These are phyloP conservation scores for Sceloporus tristichus DNA, from an alignment of 2,113 vertebrate genomes.

Conservation along the genomic window DNA sequence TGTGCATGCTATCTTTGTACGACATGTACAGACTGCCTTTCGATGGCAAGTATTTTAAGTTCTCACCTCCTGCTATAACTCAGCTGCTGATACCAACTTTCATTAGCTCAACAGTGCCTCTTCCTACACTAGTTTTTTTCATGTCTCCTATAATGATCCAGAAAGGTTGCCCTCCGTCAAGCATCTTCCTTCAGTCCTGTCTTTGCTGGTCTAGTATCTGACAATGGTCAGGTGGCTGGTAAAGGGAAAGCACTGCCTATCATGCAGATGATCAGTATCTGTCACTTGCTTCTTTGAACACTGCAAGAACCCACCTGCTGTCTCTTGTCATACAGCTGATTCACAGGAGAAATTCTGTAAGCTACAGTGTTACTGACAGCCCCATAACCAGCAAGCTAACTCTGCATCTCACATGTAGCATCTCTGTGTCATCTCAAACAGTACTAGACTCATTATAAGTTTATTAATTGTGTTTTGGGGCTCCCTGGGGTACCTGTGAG, in stretches of 20 bases:
- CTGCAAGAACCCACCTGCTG: slow-evolving; percentile 33
- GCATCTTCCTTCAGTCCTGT: slow-evolving; percentile 3
- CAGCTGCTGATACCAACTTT: not conserved
- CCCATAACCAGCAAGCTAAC: slow-evolving; percentile 17
- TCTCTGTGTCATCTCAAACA: not conserved
- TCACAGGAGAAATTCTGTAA: slow-evolving; percentile 27
- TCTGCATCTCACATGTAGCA: slow-evolving; percentile 11
- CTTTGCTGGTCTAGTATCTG: slow-evolving; percentile 21
- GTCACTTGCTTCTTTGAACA: slow-evolving; percentile 16
- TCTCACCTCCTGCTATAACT: slow-evolving; percentile 5
- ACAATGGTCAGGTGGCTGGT: slow-evolving; percentile 2
- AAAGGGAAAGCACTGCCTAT: slow-evolving; percentile 5
- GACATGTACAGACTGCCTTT: not conserved
- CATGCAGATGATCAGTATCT: slow-evolving; percentile 22
- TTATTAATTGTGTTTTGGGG: not conserved
- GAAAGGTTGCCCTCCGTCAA: slow-evolving; percentile 24
- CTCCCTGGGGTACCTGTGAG: not conserved
- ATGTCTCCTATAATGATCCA: not conserved
- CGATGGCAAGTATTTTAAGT: slow-evolving; percentile 1
- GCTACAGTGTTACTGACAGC: not conserved
- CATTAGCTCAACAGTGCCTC: not conserved
- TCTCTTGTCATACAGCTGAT: slow-evolving; percentile 29
- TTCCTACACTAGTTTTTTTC: not conserved
- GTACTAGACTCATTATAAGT: not conserved
- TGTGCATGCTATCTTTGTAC: not conserved